These are phyloP conservation scores for Sakesphorus luctuosus DNA, from an alignment of 2,113 vertebrate genomes.

Conservation along the genomic window DNA sequence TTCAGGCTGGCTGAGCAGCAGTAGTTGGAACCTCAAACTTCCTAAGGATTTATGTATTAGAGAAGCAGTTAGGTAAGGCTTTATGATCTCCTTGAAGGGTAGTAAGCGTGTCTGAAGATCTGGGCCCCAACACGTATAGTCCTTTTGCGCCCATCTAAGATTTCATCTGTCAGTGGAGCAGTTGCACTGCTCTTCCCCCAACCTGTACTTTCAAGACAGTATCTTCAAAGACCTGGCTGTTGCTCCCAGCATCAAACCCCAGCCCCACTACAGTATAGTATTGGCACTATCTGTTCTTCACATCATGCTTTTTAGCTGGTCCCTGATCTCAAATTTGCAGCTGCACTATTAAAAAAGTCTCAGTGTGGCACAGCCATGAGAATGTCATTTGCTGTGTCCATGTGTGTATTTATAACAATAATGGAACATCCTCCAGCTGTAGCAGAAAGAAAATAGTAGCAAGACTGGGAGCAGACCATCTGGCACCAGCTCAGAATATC, in stretches of 20 bases:
- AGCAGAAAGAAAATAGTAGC: slow-evolving; percentile 24
- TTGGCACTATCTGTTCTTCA: background rate
- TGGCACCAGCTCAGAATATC: slow-evolving; percentile 51
- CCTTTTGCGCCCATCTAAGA: background rate
- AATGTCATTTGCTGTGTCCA: background rate
- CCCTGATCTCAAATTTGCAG: background rate
- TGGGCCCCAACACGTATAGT: background rate
- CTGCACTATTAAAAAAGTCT: background rate
- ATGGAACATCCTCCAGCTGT: background rate
- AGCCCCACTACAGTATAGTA: background rate
- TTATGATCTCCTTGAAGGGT: background rate
- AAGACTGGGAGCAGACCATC: slow-evolving; percentile 16
- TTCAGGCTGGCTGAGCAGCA: background rate
- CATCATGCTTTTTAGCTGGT: background rate
- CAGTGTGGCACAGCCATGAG: background rate
- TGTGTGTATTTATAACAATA: background rate
- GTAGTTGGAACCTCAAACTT: background rate
- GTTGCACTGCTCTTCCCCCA: background rate
- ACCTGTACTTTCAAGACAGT: background rate
- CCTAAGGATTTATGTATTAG: fast-evolving
- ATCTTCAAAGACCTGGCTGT: background rate
- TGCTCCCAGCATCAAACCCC: background rate
- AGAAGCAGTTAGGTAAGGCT: background rate
- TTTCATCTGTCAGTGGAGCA: background rate
- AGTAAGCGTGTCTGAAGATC: background rate